Evolutionary conservation across 1,140 invertebrate species (phyloP).

Genomic region (Platyscapa corneri): DNA sequence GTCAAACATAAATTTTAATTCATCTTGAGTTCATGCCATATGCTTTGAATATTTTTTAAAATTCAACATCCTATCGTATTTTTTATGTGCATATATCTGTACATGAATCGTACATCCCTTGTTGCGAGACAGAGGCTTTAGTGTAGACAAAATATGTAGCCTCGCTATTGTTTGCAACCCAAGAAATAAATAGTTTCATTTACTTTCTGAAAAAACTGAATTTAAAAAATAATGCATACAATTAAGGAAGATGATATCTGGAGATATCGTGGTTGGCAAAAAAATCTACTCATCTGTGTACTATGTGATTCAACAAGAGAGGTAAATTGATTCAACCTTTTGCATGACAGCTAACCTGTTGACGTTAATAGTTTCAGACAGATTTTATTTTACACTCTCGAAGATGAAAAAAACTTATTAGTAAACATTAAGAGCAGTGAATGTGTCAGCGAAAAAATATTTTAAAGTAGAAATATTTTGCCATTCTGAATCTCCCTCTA

Average conservation of each 20-base stretch:
- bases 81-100: neutral
- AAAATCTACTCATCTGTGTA: neutral
- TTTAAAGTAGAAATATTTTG: neutral
- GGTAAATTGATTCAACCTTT: neutral
- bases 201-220: neutral
- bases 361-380: neutral
- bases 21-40: no score
- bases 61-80: neutral
- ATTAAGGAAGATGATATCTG: no score
- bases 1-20: no score
- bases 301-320: neutral
- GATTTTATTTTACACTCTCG: neutral
- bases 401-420: conserved; percentile 10
- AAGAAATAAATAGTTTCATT: no score
- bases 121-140: no score
- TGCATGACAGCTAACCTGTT: neutral
- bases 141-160: no score
- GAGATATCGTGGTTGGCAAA: neutral
- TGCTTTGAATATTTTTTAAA: no score
- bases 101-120: neutral
- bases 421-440: conserved; percentile 3
- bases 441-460: neutral
- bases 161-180: no score
- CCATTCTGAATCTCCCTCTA: neutral
- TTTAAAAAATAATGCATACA: neutral